Conservation (phyloP, 2,797 vertebrate genomes). For the Hafferia zeledoni region DNA sequence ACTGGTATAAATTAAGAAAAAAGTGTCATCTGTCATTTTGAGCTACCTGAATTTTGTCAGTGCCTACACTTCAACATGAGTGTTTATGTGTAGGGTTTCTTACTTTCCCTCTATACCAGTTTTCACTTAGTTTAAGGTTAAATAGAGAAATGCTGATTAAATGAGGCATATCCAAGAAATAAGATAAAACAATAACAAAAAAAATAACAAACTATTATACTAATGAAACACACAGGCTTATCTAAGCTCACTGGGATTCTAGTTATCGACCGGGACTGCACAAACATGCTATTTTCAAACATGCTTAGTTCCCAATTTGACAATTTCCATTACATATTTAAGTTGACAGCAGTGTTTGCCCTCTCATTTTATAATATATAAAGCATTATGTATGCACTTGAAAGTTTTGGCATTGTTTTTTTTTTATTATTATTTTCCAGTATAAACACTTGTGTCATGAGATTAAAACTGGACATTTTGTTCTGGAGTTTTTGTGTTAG, state of each 20-base stretch:
- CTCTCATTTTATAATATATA: background rate
- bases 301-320: background rate
- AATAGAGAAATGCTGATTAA: background rate
- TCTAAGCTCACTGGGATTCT: fast-evolving
- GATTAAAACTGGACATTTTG: background rate
- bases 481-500: background rate
- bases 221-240: background rate
- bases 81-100: background rate
- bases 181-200: too few relatives aligned
- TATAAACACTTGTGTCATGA: background rate
- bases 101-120: background rate
- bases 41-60: background rate
- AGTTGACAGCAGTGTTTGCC: background rate
- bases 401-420: background rate
- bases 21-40: background rate
- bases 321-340: background rate
- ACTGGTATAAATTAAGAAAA: background rate
- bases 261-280: background rate
- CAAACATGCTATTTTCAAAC: background rate
- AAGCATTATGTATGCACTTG: background rate
- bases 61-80: background rate
- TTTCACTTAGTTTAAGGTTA: background rate
- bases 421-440: background rate
- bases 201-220: background rate
- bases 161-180: background rate